These are phyloP conservation scores for Coranthus polyacanthus DNA, from an alignment of 2,797 vertebrate genomes.

Conservation along the genomic window DNA sequence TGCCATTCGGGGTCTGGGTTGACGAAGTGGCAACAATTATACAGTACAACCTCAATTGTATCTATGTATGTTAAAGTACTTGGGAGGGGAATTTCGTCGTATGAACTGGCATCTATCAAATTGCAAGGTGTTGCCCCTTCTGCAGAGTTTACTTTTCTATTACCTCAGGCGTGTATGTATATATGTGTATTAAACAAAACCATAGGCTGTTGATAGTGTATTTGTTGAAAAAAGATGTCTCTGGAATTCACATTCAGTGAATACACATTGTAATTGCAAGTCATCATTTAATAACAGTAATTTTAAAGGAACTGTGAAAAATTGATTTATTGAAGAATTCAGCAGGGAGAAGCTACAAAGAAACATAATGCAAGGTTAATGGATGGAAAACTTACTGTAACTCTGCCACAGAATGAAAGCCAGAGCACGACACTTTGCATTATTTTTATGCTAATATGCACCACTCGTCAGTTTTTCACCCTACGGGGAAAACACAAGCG, in stretches of 20 bases:
- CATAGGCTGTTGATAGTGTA: no score
- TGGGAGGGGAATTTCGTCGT: conserved; percentile 2
- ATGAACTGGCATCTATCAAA: no score
- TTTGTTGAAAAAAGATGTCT: no score
- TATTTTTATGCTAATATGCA: conserved; percentile 82
- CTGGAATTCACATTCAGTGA: neutral
- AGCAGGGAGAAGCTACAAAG: conserved; percentile 42
- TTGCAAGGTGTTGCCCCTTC: no score
- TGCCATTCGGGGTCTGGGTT: conserved; percentile 7
- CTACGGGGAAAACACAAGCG: conserved; percentile 66
- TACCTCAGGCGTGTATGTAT: no score
- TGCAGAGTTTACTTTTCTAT: neutral
- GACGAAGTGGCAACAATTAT: neutral
- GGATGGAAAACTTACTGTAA: conserved; percentile 71
- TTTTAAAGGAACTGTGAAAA: conserved; percentile 41
- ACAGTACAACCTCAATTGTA: neutral
- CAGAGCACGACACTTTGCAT: conserved; percentile 65
- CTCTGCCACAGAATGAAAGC: conserved; percentile 68
- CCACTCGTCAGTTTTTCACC: conserved; percentile 66
- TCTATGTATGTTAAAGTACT: neutral
- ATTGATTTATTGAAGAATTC: conserved; percentile 52
- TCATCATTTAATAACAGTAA: conserved; percentile 10
- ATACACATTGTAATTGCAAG: neutral
- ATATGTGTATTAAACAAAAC: no score
- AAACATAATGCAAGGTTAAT: conserved; percentile 75